Conservation (phyloP, 2,888 invertebrate species). For the Dasysyrphus tricinctus region DNA sequence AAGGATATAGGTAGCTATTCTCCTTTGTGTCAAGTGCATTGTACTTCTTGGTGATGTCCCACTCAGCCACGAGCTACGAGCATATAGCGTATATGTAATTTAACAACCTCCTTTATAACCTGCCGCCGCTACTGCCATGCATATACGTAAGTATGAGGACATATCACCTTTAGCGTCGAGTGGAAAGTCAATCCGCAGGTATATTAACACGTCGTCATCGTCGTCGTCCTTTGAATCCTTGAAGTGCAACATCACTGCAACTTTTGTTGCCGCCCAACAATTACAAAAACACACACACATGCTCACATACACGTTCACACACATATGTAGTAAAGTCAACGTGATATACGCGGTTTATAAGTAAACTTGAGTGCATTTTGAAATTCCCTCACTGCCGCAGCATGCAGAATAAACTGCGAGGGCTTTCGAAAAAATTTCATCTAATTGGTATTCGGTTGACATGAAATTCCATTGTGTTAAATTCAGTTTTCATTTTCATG, state of each 20-base stretch:
- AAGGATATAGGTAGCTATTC: not conserved
- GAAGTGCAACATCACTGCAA: constrained; percentile 57
- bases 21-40: constrained; percentile 32
- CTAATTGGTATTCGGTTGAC: constrained; percentile 22
- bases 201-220: constrained; percentile 57
- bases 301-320: not conserved
- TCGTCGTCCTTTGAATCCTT: constrained; percentile 47
- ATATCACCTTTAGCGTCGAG: constrained; percentile 11
- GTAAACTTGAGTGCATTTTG: constrained; percentile 63
- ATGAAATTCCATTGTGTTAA: constrained; percentile 13
- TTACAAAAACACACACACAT: not conserved
- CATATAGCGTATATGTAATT: not conserved
- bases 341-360: constrained; percentile 29
- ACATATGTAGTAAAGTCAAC: not conserved
- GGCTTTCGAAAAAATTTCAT: not conserved
- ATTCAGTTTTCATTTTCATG: constrained; percentile 6
- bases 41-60: constrained; percentile 5
- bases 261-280: constrained; percentile 34
- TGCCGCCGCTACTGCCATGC: not conserved
- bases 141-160: not conserved
- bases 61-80: constrained; percentile 15
- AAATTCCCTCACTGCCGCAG: constrained; percentile 36
- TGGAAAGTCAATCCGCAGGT: constrained; percentile 62
- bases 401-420: not conserved
- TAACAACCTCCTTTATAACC: not conserved